Conservation (phyloP, 2,888 invertebrate species). For the Torymus auratus region DNA sequence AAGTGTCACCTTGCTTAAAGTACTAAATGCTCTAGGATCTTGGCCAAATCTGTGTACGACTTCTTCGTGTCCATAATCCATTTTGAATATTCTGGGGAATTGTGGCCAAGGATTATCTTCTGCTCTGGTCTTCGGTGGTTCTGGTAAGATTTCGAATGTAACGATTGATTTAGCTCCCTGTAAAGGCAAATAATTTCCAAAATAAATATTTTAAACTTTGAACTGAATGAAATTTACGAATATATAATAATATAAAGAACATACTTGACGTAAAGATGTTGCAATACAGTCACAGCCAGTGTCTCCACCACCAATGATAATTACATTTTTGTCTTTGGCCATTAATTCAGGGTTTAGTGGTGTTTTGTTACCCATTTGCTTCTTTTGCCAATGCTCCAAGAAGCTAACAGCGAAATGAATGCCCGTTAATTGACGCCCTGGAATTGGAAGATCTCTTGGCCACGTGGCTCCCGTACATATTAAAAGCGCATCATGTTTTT, state of each 20-base stretch:
- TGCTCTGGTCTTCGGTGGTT: constrained; percentile 88
- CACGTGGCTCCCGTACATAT: constrained; percentile 96
- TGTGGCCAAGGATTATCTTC: constrained; percentile 99
- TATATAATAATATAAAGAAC: constrained; percentile 28
- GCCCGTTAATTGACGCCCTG: constrained; percentile 92
- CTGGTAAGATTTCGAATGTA: constrained; percentile 97
- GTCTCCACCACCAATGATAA: constrained; percentile 92
- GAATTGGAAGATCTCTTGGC: constrained; percentile 93
- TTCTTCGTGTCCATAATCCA: constrained; percentile 99
- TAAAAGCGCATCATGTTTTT: constrained; percentile 86
- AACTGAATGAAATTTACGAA: background rate
- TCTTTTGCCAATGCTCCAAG: constrained; percentile 97
- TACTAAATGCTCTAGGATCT: constrained; percentile 95
- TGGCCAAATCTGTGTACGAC: constrained; percentile 86
- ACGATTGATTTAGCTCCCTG: constrained; percentile 94
- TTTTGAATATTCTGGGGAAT: constrained; percentile 96
- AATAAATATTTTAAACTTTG: constrained; percentile 25
- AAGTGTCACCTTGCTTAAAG: constrained; percentile 86
- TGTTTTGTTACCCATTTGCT: constrained; percentile 85
- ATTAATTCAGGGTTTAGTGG: constrained; percentile 79
- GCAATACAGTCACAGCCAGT: constrained; percentile 99
- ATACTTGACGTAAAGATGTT: constrained; percentile 90
- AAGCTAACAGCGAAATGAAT: constrained; percentile 99
- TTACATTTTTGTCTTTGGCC: constrained; percentile 95
- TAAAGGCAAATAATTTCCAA: background rate